Evolutionary conservation across 1,140 invertebrate genomes (phyloP).

Genomic region (Drosophila aff.): DNA sequence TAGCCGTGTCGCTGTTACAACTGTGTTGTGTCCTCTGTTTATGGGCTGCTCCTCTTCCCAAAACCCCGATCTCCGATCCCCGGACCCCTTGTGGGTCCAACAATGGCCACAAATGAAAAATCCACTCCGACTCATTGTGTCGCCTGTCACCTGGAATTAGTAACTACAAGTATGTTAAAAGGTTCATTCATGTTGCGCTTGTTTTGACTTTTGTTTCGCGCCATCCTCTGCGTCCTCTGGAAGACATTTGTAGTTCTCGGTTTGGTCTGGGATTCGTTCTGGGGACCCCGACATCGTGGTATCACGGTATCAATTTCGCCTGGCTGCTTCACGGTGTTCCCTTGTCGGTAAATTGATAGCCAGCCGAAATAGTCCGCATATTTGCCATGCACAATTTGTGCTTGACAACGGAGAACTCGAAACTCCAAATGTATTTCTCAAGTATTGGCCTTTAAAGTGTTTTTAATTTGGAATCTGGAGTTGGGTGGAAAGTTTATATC

Average conservation of each 20-base stretch:
- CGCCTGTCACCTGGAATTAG: slow-evolving; percentile 80
- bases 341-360: slow-evolving; percentile 78
- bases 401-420: slow-evolving; percentile 16
- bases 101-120: slow-evolving; percentile 78
- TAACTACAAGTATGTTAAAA: slow-evolving; percentile 83
- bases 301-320: slow-evolving; percentile 66
- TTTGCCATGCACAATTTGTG: slow-evolving; percentile 53
- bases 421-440: slow-evolving; percentile 33
- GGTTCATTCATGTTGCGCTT: slow-evolving; percentile 81
- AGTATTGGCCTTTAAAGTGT: slow-evolving; percentile 28
- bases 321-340: slow-evolving; percentile 70
- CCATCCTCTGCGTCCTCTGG: slow-evolving; percentile 32
- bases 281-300: slow-evolving; percentile 22
- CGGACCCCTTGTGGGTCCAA: slow-evolving; percentile 34
- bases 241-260: slow-evolving; percentile 28
- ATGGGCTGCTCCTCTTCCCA: slow-evolving; percentile 34
- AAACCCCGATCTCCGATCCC: not conserved
- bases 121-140: slow-evolving; percentile 70
- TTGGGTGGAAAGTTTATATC: not conserved
- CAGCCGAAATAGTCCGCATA: slow-evolving; percentile 71
- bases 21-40: slow-evolving; percentile 64
- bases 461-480: slow-evolving; percentile 3
- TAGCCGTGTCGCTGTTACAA: slow-evolving; percentile 65
- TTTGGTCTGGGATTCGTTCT: slow-evolving; percentile 22
- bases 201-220: slow-evolving; percentile 76